phyloP scores from a whole-genome alignment of 2,888 invertebrate species.

The Agrilus mali region DNA sequence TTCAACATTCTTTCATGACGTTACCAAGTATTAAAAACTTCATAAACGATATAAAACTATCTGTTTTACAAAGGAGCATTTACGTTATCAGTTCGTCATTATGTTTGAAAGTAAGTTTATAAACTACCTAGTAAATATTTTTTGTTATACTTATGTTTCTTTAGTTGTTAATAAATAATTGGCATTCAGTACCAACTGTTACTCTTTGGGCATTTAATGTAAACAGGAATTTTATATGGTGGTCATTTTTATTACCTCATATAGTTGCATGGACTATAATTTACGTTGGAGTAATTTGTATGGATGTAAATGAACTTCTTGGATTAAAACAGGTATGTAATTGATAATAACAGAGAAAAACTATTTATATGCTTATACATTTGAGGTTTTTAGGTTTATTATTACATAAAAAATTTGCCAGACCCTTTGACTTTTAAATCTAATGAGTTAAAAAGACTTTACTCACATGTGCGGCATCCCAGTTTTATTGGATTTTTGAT shows the following conservation, averaged over 20 bases:
- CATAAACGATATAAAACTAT: conserved; percentile 31
- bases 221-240: conserved; percentile 34
- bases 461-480: conserved; percentile 48
- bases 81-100: conserved; percentile 37
- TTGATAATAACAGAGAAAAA: neutral
- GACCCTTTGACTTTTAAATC: conserved; percentile 43
- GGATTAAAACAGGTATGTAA: conserved; percentile 44
- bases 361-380: neutral
- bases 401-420: conserved; percentile 38
- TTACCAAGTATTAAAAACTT: conserved; percentile 34
- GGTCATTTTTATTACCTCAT: conserved; percentile 38
- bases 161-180: conserved; percentile 39
- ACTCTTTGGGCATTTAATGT: conserved; percentile 44
- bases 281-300: conserved; percentile 46
- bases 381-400: conserved; percentile 34
- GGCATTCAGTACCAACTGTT: conserved; percentile 37
- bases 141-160: conserved; percentile 17
- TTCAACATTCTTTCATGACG: conserved; percentile 46
- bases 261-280: conserved; percentile 42
- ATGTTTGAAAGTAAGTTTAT: conserved; percentile 32
- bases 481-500: conserved; percentile 44
- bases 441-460: conserved; percentile 37
- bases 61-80: conserved; percentile 34
- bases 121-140: conserved; percentile 1
- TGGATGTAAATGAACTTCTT: conserved; percentile 47